Evolutionary conservation across 2,888 invertebrate genomes (phyloP).

Genomic region (Clanis bilineata): DNA sequence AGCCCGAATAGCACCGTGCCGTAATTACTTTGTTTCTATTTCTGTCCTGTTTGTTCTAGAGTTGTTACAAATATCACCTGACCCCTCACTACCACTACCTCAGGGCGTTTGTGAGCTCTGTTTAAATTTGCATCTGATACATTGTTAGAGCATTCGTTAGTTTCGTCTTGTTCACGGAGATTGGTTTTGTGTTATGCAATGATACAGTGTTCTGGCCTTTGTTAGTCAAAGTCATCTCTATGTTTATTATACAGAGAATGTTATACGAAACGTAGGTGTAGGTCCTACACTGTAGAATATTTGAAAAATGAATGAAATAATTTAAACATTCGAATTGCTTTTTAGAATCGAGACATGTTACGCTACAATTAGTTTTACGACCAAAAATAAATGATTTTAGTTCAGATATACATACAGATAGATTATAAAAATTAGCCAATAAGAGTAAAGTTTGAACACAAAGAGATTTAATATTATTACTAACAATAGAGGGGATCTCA

Average conservation of each 20-base stretch:
- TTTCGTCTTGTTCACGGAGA: constrained; percentile 14
- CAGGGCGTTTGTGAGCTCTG: not conserved
- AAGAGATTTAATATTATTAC: no score
- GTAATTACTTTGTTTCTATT: constrained; percentile 25
- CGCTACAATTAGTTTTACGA: no score
- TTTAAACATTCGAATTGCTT: no score
- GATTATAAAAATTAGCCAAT: no score
- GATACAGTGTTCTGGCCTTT: constrained; percentile 2
- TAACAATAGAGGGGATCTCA: no score
- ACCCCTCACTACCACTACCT: not conserved
- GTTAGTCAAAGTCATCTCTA: not conserved
- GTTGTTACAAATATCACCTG: constrained; percentile 11
- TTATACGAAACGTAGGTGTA: not conserved
- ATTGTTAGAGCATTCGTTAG: constrained; percentile 30
- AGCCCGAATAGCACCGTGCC: constrained; percentile 7
- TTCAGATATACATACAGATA: no score
- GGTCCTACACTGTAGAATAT: not conserved
- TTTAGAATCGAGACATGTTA: no score
- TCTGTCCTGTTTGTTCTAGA: constrained; percentile 25
- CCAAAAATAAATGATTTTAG: no score
- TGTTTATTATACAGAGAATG: not conserved
- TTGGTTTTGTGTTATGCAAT: constrained; percentile 23
- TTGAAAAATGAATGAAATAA: not conserved
- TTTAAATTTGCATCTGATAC: constrained; percentile 6
- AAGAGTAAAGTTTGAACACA: no score